phyloP scores from a whole-genome alignment of 2,113 vertebrate species.

The Miniopterus natalensis region DNA sequence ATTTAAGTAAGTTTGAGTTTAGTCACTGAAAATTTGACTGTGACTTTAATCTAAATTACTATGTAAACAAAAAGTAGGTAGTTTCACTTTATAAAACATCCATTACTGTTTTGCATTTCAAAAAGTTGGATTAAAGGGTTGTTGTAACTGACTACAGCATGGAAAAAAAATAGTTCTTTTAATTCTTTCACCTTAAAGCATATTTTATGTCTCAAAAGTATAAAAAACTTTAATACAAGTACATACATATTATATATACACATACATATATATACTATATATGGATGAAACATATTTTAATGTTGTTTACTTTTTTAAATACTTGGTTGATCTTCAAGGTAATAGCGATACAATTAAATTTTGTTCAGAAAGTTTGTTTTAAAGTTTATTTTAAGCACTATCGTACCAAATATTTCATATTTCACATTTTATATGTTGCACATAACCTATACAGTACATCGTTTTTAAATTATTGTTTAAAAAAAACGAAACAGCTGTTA shows the following conservation, averaged over 20 bases:
- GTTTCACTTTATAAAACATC: constrained; percentile 89
- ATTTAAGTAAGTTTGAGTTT: constrained; percentile 89
- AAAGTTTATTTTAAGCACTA: constrained; percentile 93
- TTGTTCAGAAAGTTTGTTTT: constrained; percentile 90
- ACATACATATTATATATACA: constrained; percentile 92
- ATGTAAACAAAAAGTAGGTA: constrained; percentile 89
- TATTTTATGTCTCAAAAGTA: constrained; percentile 93
- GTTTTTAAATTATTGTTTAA: constrained; percentile 93
- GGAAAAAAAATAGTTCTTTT: constrained; percentile 90
- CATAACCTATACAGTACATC: constrained; percentile 89
- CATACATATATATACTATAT: constrained; percentile 91
- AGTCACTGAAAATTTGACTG: constrained; percentile 88
- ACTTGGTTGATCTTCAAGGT: constrained; percentile 92
- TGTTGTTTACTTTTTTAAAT: constrained; percentile 94
- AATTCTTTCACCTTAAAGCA: constrained; percentile 91
- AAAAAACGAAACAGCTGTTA: constrained; percentile 90
- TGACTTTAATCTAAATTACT: constrained; percentile 92
- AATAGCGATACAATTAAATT: constrained; percentile 92
- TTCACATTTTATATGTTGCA: constrained; percentile 93
- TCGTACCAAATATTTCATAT: constrained; percentile 94
- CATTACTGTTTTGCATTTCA: constrained; percentile 90
- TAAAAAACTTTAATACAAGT: constrained; percentile 92
- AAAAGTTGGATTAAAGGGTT: constrained; percentile 89
- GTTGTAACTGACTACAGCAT: constrained; percentile 92
- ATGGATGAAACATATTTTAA: constrained; percentile 93